These are phyloP conservation scores for Cinclus cinclus DNA, from an alignment of 2,113 vertebrate genomes.

Conservation along the genomic window DNA sequence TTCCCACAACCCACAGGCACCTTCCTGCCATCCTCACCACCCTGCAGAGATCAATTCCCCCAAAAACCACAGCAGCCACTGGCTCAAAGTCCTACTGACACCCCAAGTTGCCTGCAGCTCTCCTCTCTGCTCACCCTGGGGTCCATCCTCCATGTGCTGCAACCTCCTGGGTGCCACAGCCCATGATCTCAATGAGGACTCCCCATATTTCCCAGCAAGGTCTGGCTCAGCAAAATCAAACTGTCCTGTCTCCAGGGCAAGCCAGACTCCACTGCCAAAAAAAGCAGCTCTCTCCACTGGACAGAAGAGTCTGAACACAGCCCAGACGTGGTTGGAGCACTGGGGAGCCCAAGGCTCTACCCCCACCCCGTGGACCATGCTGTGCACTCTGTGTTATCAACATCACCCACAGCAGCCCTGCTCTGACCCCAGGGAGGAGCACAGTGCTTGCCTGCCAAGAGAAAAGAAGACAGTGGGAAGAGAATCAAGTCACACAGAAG, in stretches of 20 bases:
- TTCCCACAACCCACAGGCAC: not conserved
- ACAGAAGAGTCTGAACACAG: not conserved
- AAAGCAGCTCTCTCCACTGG: not conserved
- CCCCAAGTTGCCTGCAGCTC: fast-evolving
- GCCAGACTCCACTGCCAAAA: not conserved
- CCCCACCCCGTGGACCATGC: fast-evolving
- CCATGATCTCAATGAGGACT: not conserved
- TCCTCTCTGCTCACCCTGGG: not conserved
- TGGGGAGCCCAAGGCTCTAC: not conserved
- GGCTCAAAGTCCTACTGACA: not conserved
- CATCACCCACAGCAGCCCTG: fast-evolving
- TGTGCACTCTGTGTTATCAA: not conserved
- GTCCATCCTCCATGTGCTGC: not conserved
- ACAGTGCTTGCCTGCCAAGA: fast-evolving
- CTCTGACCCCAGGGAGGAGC: not conserved
- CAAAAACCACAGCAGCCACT: not conserved
- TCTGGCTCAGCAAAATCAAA: not conserved
- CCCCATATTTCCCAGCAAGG: not conserved
- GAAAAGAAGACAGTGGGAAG: not conserved
- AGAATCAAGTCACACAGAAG: not conserved
- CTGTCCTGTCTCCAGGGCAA: not conserved
- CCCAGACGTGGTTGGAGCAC: not conserved
- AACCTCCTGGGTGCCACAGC: not conserved
- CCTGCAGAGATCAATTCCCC: not conserved
- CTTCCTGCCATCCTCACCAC: fast-evolving